These are phyloP conservation scores for Pluvialis apricaria DNA, from an alignment of 2,113 vertebrate genomes.

Conservation along the genomic window DNA sequence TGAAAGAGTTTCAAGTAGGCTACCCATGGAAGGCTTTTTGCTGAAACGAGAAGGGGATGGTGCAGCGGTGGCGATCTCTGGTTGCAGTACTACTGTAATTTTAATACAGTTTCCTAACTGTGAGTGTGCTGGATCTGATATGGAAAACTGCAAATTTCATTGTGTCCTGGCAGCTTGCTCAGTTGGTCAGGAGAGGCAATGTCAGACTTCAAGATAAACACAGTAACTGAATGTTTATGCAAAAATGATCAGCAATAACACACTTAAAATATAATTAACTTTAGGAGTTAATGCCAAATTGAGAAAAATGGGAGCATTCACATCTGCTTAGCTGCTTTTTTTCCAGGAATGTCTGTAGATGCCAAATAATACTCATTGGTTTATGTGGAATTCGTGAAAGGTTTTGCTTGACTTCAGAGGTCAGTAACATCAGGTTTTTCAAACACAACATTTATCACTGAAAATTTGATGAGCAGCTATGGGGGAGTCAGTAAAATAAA, in stretches of 20 bases:
- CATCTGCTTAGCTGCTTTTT: background rate
- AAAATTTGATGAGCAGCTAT: background rate
- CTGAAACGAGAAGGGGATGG: background rate
- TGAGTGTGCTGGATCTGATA: background rate
- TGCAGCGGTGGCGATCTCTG: background rate
- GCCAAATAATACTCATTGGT: slow-evolving; percentile 26
- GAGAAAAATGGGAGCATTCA: slow-evolving; percentile 51
- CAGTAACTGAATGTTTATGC: background rate
- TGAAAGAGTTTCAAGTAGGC: background rate
- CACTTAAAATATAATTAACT: slow-evolving; percentile 27
- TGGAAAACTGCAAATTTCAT: background rate
- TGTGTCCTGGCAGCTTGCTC: background rate
- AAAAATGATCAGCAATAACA: background rate
- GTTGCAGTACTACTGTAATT: background rate
- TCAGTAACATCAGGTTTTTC: background rate
- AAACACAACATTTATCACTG: background rate
- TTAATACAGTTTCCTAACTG: background rate
- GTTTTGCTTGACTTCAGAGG: slow-evolving; percentile 4
- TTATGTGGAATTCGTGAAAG: background rate
- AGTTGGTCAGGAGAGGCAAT: background rate
- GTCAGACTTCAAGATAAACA: slow-evolving; percentile 19
- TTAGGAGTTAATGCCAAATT: background rate
- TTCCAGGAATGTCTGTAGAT: slow-evolving; percentile 17
- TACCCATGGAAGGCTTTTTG: background rate
- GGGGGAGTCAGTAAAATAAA: background rate